These are phyloP conservation scores for Gorsachius magnificus DNA, from an alignment of 2,797 vertebrate genomes.

Conservation along the genomic window DNA sequence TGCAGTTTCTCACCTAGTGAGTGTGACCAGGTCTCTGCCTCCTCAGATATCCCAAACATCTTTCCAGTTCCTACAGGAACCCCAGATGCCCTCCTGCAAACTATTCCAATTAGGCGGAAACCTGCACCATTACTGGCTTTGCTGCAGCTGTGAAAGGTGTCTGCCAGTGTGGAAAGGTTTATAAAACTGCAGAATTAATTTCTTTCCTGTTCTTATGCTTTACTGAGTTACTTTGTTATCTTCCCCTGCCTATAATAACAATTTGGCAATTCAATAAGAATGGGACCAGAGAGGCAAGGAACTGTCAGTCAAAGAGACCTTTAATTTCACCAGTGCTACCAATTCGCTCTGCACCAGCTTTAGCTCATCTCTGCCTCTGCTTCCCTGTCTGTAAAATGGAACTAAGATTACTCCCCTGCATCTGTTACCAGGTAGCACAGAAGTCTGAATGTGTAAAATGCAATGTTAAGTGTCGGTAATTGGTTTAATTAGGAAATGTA, in stretches of 20 bases:
- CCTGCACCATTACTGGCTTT: not conserved
- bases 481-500: slow-evolving; percentile 11
- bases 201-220: not conserved
- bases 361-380: not conserved
- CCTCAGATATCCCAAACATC: not conserved
- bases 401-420: not conserved
- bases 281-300: not conserved
- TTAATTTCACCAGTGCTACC: not conserved
- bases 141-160: not conserved
- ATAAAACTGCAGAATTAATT: not conserved
- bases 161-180: not conserved
- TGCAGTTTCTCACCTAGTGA: not conserved
- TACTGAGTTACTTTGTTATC: not conserved
- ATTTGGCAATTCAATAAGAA: not conserved
- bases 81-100: not conserved
- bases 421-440: not conserved
- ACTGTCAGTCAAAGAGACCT: not conserved
- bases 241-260: not conserved
- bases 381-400: not conserved
- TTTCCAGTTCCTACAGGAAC: not conserved
- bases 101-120: not conserved
- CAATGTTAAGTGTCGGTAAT: not conserved
- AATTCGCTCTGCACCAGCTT: not conserved
- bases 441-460: not conserved
- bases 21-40: not conserved